Conservation (phyloP, 1,140 invertebrate species). For the Ericerus pela region DNA sequence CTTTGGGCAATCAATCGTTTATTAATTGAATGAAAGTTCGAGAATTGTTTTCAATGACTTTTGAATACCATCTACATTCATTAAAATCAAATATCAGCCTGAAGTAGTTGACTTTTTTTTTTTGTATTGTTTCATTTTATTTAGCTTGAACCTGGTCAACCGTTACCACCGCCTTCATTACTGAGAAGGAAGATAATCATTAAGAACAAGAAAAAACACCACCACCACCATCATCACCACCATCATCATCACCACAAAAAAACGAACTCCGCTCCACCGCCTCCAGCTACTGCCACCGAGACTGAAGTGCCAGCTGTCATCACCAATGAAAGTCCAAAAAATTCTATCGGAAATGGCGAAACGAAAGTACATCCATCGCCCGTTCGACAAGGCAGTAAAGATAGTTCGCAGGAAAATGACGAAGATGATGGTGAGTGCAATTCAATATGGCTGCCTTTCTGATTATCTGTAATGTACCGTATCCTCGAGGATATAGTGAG, state of each 20-base stretch:
- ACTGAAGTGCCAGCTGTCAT: constrained; percentile 7
- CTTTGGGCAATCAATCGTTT: too few relatives aligned
- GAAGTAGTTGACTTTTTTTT: neutral
- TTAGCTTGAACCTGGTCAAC: constrained; percentile 55
- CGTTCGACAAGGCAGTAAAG: constrained; percentile 45
- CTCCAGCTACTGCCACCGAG: constrained; percentile 21
- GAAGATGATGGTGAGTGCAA: constrained; percentile 33
- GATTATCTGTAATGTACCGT: neutral
- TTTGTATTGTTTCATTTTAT: constrained; percentile 14
- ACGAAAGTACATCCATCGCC: constrained; percentile 40
- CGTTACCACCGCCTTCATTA: constrained; percentile 70
- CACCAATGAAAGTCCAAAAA: constrained; percentile 7
- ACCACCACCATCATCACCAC: constrained; percentile 52
- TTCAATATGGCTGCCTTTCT: neutral
- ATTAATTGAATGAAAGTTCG: too few relatives aligned
- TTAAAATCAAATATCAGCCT: neutral
- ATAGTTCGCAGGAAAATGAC: constrained; percentile 36
- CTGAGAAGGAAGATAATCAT: constrained; percentile 88
- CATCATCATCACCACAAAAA: constrained; percentile 33
- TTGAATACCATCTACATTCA: too few relatives aligned
- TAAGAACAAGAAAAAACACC: constrained; percentile 96
- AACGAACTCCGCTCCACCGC: constrained; percentile 22
- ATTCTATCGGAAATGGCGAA: constrained; percentile 42
- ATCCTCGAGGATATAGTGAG: neutral
- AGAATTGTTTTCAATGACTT: too few relatives aligned